Conservation (phyloP, 2,113 vertebrate species). For the Silurus glanis region DNA sequence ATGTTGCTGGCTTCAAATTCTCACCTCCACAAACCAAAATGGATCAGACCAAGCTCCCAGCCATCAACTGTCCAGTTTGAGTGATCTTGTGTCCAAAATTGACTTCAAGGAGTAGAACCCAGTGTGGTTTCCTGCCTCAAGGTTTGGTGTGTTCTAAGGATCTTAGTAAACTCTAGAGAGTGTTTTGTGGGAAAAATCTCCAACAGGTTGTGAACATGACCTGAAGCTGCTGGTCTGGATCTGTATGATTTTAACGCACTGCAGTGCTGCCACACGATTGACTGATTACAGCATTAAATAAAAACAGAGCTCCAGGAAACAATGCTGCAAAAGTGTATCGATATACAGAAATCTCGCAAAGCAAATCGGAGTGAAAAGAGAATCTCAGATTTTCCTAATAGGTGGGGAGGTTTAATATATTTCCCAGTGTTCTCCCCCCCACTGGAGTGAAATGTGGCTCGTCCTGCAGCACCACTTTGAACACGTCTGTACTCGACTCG, state of each 20-base stretch:
- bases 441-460: slow-evolving; percentile 34
- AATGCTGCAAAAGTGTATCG: not conserved
- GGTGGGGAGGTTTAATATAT: slow-evolving; percentile 49
- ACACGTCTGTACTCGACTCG: slow-evolving; percentile 45
- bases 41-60: not conserved
- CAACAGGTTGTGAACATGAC: too few species aligned
- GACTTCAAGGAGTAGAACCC: not conserved
- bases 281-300: too few species aligned
- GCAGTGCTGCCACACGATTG: too few species aligned
- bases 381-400: slow-evolving; percentile 13
- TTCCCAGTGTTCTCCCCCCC: slow-evolving; percentile 30
- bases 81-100: not conserved
- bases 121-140: not conserved
- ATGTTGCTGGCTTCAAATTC: not conserved
- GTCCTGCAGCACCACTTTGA: slow-evolving; percentile 50
- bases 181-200: too few species aligned
- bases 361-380: slow-evolving; percentile 17
- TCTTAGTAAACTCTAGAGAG: too few species aligned
- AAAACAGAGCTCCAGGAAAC: too few species aligned
- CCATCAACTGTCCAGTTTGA: not conserved
- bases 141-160: not conserved
- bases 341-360: not conserved
- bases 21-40: not conserved
- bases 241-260: too few species aligned
- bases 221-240: too few species aligned